Conservation (phyloP, 2,113 vertebrate genomes). For the Guaruba guarouba region DNA sequence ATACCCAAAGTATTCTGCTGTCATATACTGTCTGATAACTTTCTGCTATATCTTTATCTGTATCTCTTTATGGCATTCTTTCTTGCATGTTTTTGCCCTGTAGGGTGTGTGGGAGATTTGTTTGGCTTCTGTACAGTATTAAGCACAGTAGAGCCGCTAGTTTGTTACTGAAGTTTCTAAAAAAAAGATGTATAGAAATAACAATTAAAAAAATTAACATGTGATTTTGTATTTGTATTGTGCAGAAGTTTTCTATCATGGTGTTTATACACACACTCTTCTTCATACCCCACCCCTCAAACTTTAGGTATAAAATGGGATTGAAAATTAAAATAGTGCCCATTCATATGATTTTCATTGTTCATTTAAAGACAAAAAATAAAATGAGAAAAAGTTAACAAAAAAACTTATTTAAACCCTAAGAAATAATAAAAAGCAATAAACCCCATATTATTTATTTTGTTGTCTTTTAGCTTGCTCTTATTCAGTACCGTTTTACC, state of each 20-base stretch:
- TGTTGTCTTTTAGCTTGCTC: neutral
- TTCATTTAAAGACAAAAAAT: neutral
- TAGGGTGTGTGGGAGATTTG: neutral
- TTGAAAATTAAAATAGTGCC: neutral
- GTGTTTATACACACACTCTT: neutral
- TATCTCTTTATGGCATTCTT: neutral
- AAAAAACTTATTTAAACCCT: neutral
- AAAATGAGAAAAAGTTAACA: neutral
- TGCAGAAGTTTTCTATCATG: neutral
- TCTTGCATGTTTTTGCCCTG: neutral
- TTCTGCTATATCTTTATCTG: neutral
- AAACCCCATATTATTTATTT: neutral
- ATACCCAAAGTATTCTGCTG: neutral
- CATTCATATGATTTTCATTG: neutral
- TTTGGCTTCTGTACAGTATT: neutral
- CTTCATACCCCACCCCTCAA: neutral
- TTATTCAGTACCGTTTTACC: neutral
- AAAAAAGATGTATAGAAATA: neutral
- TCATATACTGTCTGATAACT: neutral
- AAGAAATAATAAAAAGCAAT: neutral
- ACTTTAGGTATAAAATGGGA: neutral
- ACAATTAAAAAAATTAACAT: neutral
- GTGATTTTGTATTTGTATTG: neutral
- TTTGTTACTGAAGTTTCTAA: neutral
- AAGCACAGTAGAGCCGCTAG: neutral